These are phyloP conservation scores for Drosophila kambysellisi DNA, from an alignment of 2,888 invertebrate species.

Conservation along the genomic window DNA sequence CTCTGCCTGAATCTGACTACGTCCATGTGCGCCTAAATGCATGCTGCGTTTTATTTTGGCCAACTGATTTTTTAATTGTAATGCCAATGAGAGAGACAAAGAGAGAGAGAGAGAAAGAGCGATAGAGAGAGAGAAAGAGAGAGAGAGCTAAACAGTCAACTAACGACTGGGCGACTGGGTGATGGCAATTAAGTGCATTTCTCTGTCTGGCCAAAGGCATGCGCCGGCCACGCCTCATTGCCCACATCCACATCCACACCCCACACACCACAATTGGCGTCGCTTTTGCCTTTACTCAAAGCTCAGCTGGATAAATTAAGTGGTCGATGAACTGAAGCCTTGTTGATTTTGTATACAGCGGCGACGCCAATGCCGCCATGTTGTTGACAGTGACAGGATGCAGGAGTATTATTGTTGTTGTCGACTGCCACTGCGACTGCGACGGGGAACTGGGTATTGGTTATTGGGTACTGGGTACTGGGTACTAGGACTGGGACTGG, in stretches of 20 bases:
- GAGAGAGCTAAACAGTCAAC: conserved; percentile 46
- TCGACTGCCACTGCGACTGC: neutral
- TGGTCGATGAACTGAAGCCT: conserved; percentile 84
- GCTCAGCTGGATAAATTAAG: conserved; percentile 83
- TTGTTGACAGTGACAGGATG: conserved; percentile 73
- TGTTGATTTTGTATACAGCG: conserved; percentile 80
- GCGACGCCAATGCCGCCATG: conserved; percentile 51
- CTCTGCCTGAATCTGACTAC: neutral
- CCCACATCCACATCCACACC: conserved; percentile 9
- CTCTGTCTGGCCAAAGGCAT: conserved; percentile 81
- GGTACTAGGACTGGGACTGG: neutral
- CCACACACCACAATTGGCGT: conserved; percentile 28
- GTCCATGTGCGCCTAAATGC: conserved; percentile 55
- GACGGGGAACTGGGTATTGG: neutral
- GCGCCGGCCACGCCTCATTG: conserved; percentile 39
- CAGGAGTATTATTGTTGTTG: conserved; percentile 32
- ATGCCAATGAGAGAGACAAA: conserved; percentile 23
- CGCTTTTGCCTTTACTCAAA: conserved; percentile 77
- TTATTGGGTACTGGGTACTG: neutral
- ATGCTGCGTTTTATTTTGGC: conserved; percentile 65
- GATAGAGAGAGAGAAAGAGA: neutral
- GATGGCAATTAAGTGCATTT: conserved; percentile 80
- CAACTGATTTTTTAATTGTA: conserved; percentile 65
- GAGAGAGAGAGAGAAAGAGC: neutral
- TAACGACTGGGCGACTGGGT: conserved; percentile 7